Evolutionary conservation across 23 tunicate species (phyloP), one percentile per base, ranked within the genome.

Genomic region (Ciona savignyi): DNA sequence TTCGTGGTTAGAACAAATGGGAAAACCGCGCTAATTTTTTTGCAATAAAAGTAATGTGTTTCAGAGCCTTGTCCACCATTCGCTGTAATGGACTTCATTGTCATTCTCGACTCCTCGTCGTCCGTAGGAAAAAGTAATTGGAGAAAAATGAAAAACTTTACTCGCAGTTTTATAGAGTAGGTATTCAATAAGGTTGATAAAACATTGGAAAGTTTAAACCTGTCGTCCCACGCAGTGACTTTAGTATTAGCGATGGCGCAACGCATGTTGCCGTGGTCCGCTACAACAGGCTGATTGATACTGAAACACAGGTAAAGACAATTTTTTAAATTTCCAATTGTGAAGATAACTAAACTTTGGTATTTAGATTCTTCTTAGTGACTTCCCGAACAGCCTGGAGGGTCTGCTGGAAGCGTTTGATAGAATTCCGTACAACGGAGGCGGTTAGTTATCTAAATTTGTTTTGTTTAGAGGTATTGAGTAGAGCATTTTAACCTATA

Each of bases 1-100:
- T n/a, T n/a, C n/a, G n/a, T n/a, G n/a, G n/a, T n/a, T n/a, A n/a
- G n/a, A n/a, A n/a, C n/a, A n/a, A n/a, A n/a, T n/a, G n/a, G n/a
- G n/a, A n/a, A n/a, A n/a, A n/a, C n/a, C n/a, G n/a, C n/a, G n/a
- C n/a, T n/a, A n/a, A n/a, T n/a, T n/a, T n/a, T n/a, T n/a, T n/a
- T n/a, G n/a, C n/a, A n/a, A n/a, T n/a, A n/a, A n/a, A n/a, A n/a
- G n/a, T n/a, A n/a, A n/a, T n/a, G n/a, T n/a, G n/a, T n/a, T n/a
- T n/a, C 72, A 86, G 93, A 67, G 23, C 85, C 93, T 1, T 86
- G 93, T 69, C 93, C 93, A 1, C 85, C 85, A 35, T 79, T 65
- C 11, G 93, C 93, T 23, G 48, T 73, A 33, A 86, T 86, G 93
- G 93, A 86, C 69, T 86, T 86, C 65, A 62, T 79, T 20, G 83